Percentiles rank a stretch among this genome's conserved stretches.
Evolutionary conservation across 2,113 vertebrate genomes (phyloP).

Genomic region (Arvicanthis niloticus): DNA sequence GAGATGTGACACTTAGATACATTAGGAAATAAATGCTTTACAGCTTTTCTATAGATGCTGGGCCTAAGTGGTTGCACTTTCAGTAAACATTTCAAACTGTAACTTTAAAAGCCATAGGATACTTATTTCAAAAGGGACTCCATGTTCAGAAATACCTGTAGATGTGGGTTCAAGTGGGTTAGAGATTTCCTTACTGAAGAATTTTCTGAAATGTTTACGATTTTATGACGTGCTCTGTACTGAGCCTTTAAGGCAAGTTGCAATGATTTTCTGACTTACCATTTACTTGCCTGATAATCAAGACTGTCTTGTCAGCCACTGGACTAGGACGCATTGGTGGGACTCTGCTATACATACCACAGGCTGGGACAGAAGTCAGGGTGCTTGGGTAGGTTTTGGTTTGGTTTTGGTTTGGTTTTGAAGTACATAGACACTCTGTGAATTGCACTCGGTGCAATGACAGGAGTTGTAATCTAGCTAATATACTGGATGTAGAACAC

Average conservation of each 20-base stretch:
- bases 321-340: neutral
- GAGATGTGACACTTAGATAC: neutral
- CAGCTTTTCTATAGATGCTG: conserved; percentile 44
- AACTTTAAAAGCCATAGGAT: neutral
- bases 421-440: neutral
- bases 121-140: neutral
- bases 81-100: conserved; percentile 19
- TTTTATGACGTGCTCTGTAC: neutral
- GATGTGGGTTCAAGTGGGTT: neutral
- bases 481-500: neutral
- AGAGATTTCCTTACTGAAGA: neutral
- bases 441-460: neutral
- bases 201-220: conserved; percentile 6
- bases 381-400: no score
- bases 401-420: neutral
- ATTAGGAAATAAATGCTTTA: conserved; percentile 8
- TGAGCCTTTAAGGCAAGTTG: conserved; percentile 16
- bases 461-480: conserved; percentile 2
- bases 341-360: neutral
- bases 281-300: conserved; percentile 14
- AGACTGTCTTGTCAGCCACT: neutral
- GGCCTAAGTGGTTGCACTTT: neutral
- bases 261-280: neutral
- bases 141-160: neutral
- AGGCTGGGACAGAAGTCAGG: neutral